Evolutionary conservation across 2,113 vertebrate genomes (phyloP), one percentile per base, ranked within the genome.

Genomic region (Neopipo cinnamomea): DNA sequence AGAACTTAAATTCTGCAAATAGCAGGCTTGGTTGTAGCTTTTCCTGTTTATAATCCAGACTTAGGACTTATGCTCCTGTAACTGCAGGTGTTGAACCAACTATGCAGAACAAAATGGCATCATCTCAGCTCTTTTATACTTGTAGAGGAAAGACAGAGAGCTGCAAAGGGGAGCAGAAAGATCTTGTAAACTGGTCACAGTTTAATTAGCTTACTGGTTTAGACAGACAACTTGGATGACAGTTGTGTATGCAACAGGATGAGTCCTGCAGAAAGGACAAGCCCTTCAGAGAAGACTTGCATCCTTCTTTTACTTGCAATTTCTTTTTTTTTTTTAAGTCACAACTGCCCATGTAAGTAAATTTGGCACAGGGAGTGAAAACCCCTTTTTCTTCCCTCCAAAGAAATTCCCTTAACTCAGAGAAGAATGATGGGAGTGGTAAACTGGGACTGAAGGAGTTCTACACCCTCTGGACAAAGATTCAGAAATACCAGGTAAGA

Each of bases 381-480:
- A 37, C 13, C 22, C 5, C 8, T 56, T 89, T 94, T 72, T 10
- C 35, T 85, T 67, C 33, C 44, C 41, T 73, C 25, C 67, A 24
- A 30, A 44, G 56, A 55, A 42, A 21, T 88, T 92, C 72, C 95
- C 97, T 97, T 98, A 96, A 97, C 91, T 18, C 22, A 11, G 39
- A 76, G 81, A 98, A 97, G 98, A 95, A 95, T 2, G 98, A 98
- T 1, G 98, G 98, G 30, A 98, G 97, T 3, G 98, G 98, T 37
- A 98, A 98, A 96, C 97, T 98, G 80, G 98, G 98, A 7, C 95
- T 98, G 87, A 98, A 98, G 96, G 98, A 98, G 71, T 98, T 98
- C 90, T 96, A 98, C 63, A 58, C 97, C 42, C 98, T 98, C 41
- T 98, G 98, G 98, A 98, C 93, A 8, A 98, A 98, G 97, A 98